These are phyloP conservation scores for Stegostoma tigrinum DNA, from an alignment of 2,113 vertebrate genomes.

Conservation along the genomic window DNA sequence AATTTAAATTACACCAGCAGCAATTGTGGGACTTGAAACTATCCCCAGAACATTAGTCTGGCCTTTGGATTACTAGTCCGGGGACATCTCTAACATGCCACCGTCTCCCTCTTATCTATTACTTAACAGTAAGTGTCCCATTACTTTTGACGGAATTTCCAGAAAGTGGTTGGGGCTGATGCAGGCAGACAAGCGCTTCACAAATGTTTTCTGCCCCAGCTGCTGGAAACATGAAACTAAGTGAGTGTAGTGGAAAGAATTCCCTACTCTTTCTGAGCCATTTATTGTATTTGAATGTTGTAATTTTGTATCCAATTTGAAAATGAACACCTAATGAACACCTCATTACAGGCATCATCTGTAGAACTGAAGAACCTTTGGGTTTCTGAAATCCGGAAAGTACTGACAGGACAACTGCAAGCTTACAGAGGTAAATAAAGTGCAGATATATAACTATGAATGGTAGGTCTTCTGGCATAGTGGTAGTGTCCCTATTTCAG, in stretches of 20 bases:
- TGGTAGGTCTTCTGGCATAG: too few relatives aligned
- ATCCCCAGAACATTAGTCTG: too few relatives aligned
- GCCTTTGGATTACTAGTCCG: too few relatives aligned
- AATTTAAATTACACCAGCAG: too few relatives aligned
- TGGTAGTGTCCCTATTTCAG: too few relatives aligned
- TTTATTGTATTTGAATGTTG: not conserved
- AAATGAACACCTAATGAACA: not conserved
- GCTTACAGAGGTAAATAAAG: conserved; percentile 70
- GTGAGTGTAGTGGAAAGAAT: not conserved
- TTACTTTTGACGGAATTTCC: not conserved
- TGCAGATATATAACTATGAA: not conserved
- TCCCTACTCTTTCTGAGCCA: not conserved
- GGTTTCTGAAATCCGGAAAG: conserved; percentile 90
- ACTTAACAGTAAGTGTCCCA: not conserved
- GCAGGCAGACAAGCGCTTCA: not conserved
- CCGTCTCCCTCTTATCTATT: too few relatives aligned
- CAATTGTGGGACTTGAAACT: too few relatives aligned
- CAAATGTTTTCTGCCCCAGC: not conserved
- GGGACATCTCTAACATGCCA: too few relatives aligned
- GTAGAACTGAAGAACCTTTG: conserved; percentile 86
- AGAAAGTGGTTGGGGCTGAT: not conserved
- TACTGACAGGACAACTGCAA: conserved; percentile 79
- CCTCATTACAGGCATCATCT: conserved; percentile 68
- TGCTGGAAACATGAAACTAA: not conserved
- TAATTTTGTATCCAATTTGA: not conserved